Evolutionary conservation across 1,140 invertebrate genomes (phyloP).

Genomic region (Drosophila dunni): DNA sequence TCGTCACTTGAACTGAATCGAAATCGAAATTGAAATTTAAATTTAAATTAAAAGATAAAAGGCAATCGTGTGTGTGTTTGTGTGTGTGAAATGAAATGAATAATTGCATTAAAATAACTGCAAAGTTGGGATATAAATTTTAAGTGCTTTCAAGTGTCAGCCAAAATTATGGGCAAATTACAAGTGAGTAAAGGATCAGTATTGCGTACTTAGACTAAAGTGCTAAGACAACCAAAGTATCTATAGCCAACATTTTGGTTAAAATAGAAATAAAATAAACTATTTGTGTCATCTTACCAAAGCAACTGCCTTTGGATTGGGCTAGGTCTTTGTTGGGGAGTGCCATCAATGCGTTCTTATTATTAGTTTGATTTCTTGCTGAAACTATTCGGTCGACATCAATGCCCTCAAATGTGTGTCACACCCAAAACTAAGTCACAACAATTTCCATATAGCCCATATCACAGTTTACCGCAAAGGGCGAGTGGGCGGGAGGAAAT

Average conservation of each 20-base stretch:
- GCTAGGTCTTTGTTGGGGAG: slow-evolving; percentile 56
- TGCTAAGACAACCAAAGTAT: neutral
- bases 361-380: slow-evolving; percentile 33
- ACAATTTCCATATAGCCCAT: slow-evolving; percentile 29
- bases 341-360: slow-evolving; percentile 39
- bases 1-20: neutral
- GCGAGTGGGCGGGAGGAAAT: slow-evolving; percentile 30
- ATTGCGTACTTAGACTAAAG: neutral
- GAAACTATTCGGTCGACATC: slow-evolving; percentile 44
- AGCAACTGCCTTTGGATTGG: slow-evolving; percentile 51
- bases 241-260: slow-evolving; percentile 40
- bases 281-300: slow-evolving; percentile 58
- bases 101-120: slow-evolving; percentile 34
- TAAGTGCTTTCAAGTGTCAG: slow-evolving; percentile 3
- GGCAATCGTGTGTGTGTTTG: slow-evolving; percentile 15
- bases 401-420: slow-evolving; percentile 64
- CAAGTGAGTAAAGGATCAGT: slow-evolving; percentile 59
- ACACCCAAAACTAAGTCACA: slow-evolving; percentile 53
- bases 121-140: slow-evolving; percentile 43
- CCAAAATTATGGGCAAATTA: slow-evolving; percentile 59
- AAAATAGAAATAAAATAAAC: slow-evolving; percentile 27
- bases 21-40: too few species aligned
- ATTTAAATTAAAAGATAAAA: slow-evolving; percentile 50
- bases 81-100: slow-evolving; percentile 31
- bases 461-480: slow-evolving; percentile 43